Evolutionary conservation across 2,113 vertebrate genomes (phyloP).

Genomic region (Dicaeum eximium): DNA sequence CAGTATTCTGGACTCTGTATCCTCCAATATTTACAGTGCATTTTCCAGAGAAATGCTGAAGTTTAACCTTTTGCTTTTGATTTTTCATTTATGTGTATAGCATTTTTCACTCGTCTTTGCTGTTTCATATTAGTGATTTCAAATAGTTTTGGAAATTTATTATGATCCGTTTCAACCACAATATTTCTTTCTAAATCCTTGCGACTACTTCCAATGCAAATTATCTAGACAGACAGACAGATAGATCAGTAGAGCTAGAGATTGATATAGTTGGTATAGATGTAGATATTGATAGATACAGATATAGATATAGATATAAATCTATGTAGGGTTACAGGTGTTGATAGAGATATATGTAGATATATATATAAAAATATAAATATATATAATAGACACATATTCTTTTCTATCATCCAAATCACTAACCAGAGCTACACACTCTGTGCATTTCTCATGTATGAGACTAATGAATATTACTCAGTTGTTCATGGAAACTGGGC

Average conservation of each 20-base stretch:
- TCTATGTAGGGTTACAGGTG: not conserved
- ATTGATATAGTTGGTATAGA: not conserved
- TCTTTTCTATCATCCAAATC: not conserved
- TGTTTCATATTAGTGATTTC: not conserved
- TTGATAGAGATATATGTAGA: not conserved
- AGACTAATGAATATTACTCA: not conserved
- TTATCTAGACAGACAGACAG: not conserved
- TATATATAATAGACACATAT: too few species aligned
- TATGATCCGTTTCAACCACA: not conserved
- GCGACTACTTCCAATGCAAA: not conserved
- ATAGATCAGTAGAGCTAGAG: not conserved
- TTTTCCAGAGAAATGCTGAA: not conserved
- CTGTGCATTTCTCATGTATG: not conserved
- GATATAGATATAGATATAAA: not conserved
- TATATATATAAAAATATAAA: fast-evolving
- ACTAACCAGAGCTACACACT: not conserved
- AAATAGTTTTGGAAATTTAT: not conserved
- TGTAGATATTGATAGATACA: not conserved
- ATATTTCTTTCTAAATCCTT: not conserved
- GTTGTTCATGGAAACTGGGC: not conserved
- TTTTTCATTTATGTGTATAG: not conserved
- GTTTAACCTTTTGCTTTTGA: not conserved
- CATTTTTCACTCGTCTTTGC: not conserved
- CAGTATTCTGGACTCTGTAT: not conserved
- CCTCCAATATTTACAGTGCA: not conserved